Base-by-base conservation (phyloP, 2,113 vertebrate species). In the Catharus bicknelli region DNA sequence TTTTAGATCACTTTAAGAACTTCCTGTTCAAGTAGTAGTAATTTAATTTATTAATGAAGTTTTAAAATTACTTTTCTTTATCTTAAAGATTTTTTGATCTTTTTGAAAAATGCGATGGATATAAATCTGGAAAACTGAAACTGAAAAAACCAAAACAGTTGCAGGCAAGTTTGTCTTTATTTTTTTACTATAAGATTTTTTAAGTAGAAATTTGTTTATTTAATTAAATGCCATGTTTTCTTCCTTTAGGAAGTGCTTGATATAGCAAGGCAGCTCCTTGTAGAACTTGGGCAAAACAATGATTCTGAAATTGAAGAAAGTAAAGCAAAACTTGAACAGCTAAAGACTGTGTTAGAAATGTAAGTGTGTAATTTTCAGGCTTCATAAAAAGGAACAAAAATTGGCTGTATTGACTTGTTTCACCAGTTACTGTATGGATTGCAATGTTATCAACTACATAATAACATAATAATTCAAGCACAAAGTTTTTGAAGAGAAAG, bases 231-330 rank as follows among this genome's bases (percentile, higher is more conserved):
- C 18, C 57, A 2, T 66, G 21, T 90, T 92, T 84, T 4, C 17
- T 59, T 93, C 77, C 67, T 70, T 69, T 93, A 99, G 98, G 98
- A 99, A 96, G 98, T 99, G 16, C 96, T 99, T 91, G 98, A 99
- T 95, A 99, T 99, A 96, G 97, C 98, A 81, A 97, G 98, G 59
- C 98, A 98, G 21, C 98, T 99, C 76, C 97, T 99, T 81, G 97
- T 97, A 76, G 98, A 99, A 83, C 97, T 99, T 22, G 98, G 98
- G 11, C 98, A 99, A 94, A 99, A 99, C 90, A 98, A 98, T 74
- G 98, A 99, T 94, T 98, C 98, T 51, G 98, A 99, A 97, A 99
- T 99, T 92, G 98, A 99, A 95, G 98, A 99, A 98, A 99, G 98
- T 91, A 99, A 99, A 97, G 97, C 98, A 90, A 99, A 99, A 94